phyloP scores from a whole-genome alignment of 2,797 vertebrate genomes.

The Lates japonicus region DNA sequence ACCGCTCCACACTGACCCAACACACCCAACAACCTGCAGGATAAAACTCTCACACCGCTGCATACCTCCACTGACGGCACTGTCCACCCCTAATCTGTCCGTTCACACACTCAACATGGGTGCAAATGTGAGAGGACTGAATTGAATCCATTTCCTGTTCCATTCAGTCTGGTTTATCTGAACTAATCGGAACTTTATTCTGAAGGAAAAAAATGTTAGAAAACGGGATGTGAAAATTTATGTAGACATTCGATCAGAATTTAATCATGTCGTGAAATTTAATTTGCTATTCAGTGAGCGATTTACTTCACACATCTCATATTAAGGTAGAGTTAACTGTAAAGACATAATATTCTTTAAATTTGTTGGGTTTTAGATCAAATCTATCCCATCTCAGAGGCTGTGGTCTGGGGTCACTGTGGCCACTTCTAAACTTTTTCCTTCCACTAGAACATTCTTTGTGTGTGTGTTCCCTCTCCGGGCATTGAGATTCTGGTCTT shows the following conservation, averaged over 20 bases:
- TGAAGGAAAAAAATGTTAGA: constrained; percentile 18
- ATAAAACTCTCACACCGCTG: constrained; percentile 69
- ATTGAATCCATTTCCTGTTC: constrained; percentile 66
- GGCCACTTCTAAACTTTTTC: constrained; percentile 81
- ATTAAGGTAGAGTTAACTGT: neutral
- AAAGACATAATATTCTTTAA: constrained; percentile 28
- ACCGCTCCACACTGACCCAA: constrained; percentile 94
- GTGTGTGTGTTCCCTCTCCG: constrained; percentile 71
- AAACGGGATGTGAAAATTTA: constrained; percentile 1
- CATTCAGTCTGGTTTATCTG: constrained; percentile 18
- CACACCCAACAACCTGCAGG: constrained; percentile 76
- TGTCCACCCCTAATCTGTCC: constrained; percentile 63
- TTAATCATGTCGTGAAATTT: neutral
- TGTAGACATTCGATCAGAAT: neutral
- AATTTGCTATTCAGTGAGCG: neutral
- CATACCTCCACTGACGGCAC: constrained; percentile 73
- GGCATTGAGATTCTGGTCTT: constrained; percentile 89
- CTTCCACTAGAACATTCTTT: constrained; percentile 76
- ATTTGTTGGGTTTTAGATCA: constrained; percentile 48
- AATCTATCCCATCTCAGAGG: constrained; percentile 37
- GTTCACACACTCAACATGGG: constrained; percentile 52
- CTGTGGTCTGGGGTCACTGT: constrained; percentile 62
- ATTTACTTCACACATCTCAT: neutral
- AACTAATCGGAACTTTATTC: constrained; percentile 28
- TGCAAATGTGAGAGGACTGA: constrained; percentile 26